A percentile compares a stretch with the other conserved stretches of the same genome.
Conservation (phyloP, 2,113 vertebrate species). For the Tachysurus vachellii region DNA sequence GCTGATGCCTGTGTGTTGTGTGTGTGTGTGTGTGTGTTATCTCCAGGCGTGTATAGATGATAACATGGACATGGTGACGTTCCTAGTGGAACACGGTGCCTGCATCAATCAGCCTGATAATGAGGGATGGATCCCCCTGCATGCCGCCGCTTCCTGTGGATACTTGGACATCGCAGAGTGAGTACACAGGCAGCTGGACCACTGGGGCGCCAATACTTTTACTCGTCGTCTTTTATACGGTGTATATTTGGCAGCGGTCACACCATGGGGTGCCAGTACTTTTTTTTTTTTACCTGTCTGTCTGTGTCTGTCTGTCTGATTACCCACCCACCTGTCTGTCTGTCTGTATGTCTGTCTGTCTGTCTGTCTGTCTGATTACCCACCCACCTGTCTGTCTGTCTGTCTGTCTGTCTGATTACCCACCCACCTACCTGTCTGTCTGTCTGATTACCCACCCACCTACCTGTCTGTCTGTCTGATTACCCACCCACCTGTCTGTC, state of each 20-base stretch:
- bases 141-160: slow-evolving; percentile 96
- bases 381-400: too few relatives aligned
- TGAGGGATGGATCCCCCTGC: slow-evolving; percentile 99
- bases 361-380: too few relatives aligned
- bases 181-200: slow-evolving; percentile 62
- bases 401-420: too few relatives aligned
- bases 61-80: slow-evolving; percentile 99
- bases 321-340: too few relatives aligned
- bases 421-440: too few relatives aligned
- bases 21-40: neutral
- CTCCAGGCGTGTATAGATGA: slow-evolving; percentile 97
- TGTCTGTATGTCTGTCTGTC: too few relatives aligned
- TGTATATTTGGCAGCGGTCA: fast-evolving
- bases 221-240: neutral
- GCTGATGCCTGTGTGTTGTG: neutral
- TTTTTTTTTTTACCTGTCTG: too few relatives aligned
- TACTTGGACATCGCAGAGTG: slow-evolving; percentile 99
- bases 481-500: too few relatives aligned
- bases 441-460: too few relatives aligned
- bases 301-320: too few relatives aligned
- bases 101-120: slow-evolving; percentile 99
- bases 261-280: too few relatives aligned
- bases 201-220: neutral
- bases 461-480: too few relatives aligned
- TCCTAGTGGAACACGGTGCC: slow-evolving; percentile 97